Conservation (phyloP, 2,797 vertebrate genomes). For the Falco berigora region DNA sequence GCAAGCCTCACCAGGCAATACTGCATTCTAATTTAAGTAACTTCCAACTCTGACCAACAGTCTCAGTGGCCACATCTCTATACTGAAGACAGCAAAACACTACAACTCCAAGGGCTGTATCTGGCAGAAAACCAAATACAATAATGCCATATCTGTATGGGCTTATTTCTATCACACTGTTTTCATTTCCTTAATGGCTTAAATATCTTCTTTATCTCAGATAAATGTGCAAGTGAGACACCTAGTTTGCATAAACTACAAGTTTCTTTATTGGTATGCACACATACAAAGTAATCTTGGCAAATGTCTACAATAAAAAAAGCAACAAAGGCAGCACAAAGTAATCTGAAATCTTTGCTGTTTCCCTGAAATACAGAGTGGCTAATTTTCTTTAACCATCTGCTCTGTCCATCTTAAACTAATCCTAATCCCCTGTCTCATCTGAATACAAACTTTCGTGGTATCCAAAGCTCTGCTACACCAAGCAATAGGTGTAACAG, state of each 20-base stretch:
- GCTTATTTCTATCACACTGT: background rate
- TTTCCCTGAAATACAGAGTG: background rate
- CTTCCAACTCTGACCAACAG: background rate
- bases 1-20: conserved; percentile 12
- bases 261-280: background rate
- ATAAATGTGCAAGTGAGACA: background rate
- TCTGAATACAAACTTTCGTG: background rate
- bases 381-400: background rate
- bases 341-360: background rate
- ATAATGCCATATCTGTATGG: background rate
- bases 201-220: background rate
- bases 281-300: background rate
- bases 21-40: background rate
- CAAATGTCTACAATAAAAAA: background rate
- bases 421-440: background rate
- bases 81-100: background rate
- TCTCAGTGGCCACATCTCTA: background rate
- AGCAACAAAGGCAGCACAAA: background rate
- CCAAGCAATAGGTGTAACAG: background rate
- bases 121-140: background rate
- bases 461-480: background rate
- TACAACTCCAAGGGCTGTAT: background rate
- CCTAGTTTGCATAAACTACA: background rate
- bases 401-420: background rate
- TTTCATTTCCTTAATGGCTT: background rate